phyloP scores from a whole-genome alignment of 2,888 invertebrate species.

The Tetheella fluctuosa region DNA sequence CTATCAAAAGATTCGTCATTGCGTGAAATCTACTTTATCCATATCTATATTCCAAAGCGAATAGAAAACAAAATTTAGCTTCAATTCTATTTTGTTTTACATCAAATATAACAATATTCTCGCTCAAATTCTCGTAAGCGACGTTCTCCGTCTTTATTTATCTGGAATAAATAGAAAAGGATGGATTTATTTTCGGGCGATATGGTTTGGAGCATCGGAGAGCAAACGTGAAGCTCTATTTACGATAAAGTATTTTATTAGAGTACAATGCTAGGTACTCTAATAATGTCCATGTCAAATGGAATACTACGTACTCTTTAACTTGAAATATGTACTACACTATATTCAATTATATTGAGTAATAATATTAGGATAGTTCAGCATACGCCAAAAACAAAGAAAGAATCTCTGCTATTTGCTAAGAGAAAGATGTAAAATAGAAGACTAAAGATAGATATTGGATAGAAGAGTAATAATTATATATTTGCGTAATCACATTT shows the following conservation, averaged over 20 bases:
- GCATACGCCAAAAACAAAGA: too few species aligned
- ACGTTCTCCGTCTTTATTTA: constrained; percentile 4
- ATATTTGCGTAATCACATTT: too few species aligned
- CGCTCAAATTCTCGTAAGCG: constrained; percentile 3
- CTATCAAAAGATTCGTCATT: neutral
- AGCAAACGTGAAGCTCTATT: constrained; percentile 8
- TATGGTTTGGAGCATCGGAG: constrained; percentile 7
- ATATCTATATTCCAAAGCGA: neutral
- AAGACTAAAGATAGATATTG: too few species aligned
- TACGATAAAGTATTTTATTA: neutral
- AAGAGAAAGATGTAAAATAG: too few species aligned
- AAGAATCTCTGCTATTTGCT: too few species aligned
- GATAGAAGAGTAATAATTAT: too few species aligned
- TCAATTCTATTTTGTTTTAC: constrained; percentile 1
- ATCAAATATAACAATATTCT: constrained; percentile 8
- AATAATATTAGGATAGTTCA: neutral
- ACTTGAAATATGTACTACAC: neutral
- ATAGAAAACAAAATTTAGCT: neutral
- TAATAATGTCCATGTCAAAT: neutral
- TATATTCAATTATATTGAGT: too few species aligned
- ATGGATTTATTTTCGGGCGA: neutral
- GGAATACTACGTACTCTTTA: neutral
- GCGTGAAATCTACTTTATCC: constrained; percentile 3
- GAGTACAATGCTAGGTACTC: neutral
- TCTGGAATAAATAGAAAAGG: constrained; percentile 1